phyloP scores from a whole-genome alignment of 1,140 invertebrate species.

The Danaus plexippus region DNA sequence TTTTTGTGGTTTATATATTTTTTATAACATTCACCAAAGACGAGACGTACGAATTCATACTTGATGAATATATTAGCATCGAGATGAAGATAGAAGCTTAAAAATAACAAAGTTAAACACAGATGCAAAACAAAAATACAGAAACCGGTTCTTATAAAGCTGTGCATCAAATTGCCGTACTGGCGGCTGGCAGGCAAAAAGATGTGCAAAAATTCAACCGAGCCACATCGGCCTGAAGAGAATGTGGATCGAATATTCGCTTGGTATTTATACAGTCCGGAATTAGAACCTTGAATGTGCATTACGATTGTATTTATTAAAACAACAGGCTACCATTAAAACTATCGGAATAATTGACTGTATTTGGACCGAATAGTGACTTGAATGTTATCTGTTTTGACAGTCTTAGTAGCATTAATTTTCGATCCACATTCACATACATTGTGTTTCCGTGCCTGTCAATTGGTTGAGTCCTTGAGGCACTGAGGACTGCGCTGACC shows the following conservation, averaged over 20 bases:
- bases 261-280: constrained; percentile 38
- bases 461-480: constrained; percentile 85
- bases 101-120: constrained; percentile 29
- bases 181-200: constrained; percentile 55
- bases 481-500: constrained; percentile 81
- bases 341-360: background rate
- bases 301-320: too few species aligned
- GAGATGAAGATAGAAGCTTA: constrained; percentile 21
- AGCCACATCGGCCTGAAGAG: constrained; percentile 40
- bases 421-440: constrained; percentile 50
- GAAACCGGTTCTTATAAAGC: constrained; percentile 41
- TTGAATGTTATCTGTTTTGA: constrained; percentile 6
- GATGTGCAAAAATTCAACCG: constrained; percentile 57
- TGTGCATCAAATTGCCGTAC: constrained; percentile 43
- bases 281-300: constrained; percentile 32
- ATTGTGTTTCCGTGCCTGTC: constrained; percentile 70
- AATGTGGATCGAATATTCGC: constrained; percentile 55
- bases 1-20: too few species aligned
- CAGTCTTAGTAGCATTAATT: background rate
- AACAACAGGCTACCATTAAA: background rate
- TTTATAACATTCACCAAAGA: too few species aligned
- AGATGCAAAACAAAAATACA: constrained; percentile 41
- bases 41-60: too few species aligned
- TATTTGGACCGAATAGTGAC: background rate
- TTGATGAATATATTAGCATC: constrained; percentile 25